Conservation (phyloP, 2,797 vertebrate species). For the Pangasius larnaudii region DNA sequence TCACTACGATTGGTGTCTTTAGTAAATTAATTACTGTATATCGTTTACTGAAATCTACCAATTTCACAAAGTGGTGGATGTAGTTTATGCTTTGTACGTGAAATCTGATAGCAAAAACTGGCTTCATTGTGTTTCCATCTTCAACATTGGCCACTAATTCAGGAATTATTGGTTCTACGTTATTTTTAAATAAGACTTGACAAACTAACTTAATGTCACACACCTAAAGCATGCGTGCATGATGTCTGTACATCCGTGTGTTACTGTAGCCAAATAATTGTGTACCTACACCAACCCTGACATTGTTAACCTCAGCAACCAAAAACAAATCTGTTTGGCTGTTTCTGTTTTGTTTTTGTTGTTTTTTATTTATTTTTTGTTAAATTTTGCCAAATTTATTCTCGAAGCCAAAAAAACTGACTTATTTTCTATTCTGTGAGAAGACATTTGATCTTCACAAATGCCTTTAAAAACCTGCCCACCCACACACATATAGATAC, state of each 20-base stretch:
- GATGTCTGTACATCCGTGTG: background rate
- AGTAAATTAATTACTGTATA: background rate
- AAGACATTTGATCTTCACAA: background rate
- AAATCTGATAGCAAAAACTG: background rate
- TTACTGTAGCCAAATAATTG: background rate
- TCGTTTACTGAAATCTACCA: background rate
- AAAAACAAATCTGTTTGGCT: background rate
- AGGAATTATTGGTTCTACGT: no score
- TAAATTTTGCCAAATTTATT: background rate
- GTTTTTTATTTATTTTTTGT: background rate
- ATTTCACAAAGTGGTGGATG: background rate
- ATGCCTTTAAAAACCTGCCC: conserved; percentile 8
- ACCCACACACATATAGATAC: background rate
- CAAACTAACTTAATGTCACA: background rate
- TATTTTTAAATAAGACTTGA: background rate
- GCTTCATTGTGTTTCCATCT: background rate
- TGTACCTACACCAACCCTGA: background rate
- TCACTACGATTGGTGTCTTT: no score
- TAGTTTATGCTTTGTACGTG: background rate
- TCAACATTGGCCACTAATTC: background rate
- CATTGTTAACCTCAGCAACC: background rate
- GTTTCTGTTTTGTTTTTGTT: background rate
- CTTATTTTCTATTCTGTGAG: background rate
- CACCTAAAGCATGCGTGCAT: background rate
- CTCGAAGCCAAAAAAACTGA: background rate